These are phyloP conservation scores for Lasioglossum zephyrum DNA, from an alignment of 2,888 invertebrate species.

Conservation along the genomic window DNA sequence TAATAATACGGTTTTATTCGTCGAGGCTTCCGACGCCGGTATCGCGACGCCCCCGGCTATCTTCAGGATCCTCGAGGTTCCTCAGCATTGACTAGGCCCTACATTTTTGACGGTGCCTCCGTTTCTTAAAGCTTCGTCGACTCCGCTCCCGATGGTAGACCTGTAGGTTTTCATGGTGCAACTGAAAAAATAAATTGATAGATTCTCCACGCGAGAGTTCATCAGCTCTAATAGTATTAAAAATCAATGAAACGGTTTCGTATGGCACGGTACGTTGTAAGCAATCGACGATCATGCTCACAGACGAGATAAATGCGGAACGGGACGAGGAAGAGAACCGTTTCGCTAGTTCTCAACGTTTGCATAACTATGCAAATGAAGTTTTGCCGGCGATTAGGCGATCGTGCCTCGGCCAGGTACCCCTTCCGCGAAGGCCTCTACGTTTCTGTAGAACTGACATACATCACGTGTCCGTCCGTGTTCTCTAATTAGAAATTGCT, in stretches of 20 bases:
- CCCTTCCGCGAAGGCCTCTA: constrained; percentile 58
- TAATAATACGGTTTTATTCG: constrained; percentile 82
- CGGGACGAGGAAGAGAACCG: background rate
- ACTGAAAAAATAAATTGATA: background rate
- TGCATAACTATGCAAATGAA: constrained; percentile 76
- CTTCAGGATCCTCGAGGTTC: constrained; percentile 43
- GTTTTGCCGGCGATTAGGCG: constrained; percentile 68
- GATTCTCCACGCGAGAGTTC: too few species aligned
- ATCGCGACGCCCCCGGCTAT: constrained; percentile 75
- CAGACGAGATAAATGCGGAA: background rate
- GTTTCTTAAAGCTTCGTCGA: constrained; percentile 6
- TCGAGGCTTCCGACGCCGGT: constrained; percentile 77
- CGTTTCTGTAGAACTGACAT: background rate
- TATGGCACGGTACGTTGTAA: too few species aligned
- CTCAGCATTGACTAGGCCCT: constrained; percentile 60
- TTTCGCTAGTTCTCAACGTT: constrained; percentile 54
- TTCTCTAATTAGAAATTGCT: constrained; percentile 20
- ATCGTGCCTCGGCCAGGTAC: constrained; percentile 56
- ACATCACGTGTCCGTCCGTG: background rate
- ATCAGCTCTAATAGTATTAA: background rate
- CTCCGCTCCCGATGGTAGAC: background rate
- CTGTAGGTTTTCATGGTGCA: background rate
- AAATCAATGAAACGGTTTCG: too few species aligned
- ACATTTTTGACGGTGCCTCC: constrained; percentile 17
- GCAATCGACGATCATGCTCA: background rate